Evolutionary conservation across 2,888 invertebrate genomes (phyloP).

Genomic region (Polyommatus icarus): DNA sequence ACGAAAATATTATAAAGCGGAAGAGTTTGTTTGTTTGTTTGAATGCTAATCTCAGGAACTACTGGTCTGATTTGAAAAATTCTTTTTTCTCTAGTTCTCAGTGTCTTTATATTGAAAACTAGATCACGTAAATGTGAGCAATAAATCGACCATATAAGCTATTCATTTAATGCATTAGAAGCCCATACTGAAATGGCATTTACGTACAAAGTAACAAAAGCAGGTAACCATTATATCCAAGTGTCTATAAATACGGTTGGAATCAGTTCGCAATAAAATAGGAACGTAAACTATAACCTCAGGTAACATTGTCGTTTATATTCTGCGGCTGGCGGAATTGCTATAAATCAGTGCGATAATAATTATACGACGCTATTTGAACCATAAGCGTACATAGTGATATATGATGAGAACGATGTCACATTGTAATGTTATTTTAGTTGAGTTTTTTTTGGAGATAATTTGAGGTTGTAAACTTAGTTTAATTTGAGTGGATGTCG

Average conservation of each 20-base stretch:
- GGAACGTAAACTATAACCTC: slow-evolving; percentile 39
- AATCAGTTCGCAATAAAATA: slow-evolving; percentile 33
- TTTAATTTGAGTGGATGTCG: no score
- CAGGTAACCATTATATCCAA: slow-evolving; percentile 26
- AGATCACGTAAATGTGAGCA: no score
- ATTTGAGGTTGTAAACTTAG: no score
- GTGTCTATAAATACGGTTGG: not conserved
- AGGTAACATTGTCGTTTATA: slow-evolving; percentile 64
- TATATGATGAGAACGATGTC: slow-evolving; percentile 20
- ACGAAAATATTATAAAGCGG: no score
- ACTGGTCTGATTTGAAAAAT: no score
- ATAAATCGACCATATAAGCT: no score
- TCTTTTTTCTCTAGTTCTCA: no score
- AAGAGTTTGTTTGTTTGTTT: no score
- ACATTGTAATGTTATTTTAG: not conserved
- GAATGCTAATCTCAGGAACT: no score
- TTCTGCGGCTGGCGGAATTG: slow-evolving; percentile 66
- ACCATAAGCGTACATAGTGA: slow-evolving; percentile 51
- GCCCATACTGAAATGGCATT: not conserved
- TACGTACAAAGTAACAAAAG: slow-evolving; percentile 18
- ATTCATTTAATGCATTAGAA: no score
- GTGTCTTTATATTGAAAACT: no score
- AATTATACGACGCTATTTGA: slow-evolving; percentile 71
- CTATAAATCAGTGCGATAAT: slow-evolving; percentile 75
- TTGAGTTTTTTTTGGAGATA: no score